Base-by-base conservation (phyloP, 2,888 invertebrate species). In the Drosophila siamana region DNA sequence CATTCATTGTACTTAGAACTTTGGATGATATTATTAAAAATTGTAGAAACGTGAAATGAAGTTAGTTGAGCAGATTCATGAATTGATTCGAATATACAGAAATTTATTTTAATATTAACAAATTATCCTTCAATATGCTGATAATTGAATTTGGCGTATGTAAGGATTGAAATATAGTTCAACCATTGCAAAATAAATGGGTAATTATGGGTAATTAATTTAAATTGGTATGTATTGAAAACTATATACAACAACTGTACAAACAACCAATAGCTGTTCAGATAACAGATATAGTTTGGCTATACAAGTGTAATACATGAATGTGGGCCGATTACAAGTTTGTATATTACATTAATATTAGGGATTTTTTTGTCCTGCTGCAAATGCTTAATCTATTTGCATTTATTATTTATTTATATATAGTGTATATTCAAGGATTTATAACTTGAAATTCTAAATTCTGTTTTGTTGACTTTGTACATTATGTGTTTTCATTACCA, bases 391-490 rank as follows among this genome's bases (percentile, higher is more conserved):
- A 38, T 46, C 11, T 36, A 9, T 41, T 46, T 48, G 9, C 19
- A 28, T 36, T 33, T 33, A 28, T 62, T 26, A 7, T 51, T 43
- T 15, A n/a, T n/a, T n/a, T n/a, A 33, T 43, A 22, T 41, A 28
- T 50, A n/a, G n/a, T n/a, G 41, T 44, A 8, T 11, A 2, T 22
- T 13, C 51, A 57, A 16, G 24, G 28, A 46, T 56, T 28, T 40
- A 36, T 50, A 50, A 41, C 52, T 61, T 51, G n/a, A n/a, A n/a
- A 43, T 51, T 40, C 66, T 44, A 54, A 59, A 56, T 63, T 56
- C 48, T 9, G 4, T 30, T 38, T 30, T 24, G 50, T 15, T 22
- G 50, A 54, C 67, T 66, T 75, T 70, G 68, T 73, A 79, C 70
- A 64, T 66, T 73, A 67, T 51, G 62, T 40, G 33, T 72, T 64